Evolutionary conservation across 1,140 invertebrate genomes (phyloP), one percentile per base, ranked within the genome.

Genomic region (Eumeta japonica): DNA sequence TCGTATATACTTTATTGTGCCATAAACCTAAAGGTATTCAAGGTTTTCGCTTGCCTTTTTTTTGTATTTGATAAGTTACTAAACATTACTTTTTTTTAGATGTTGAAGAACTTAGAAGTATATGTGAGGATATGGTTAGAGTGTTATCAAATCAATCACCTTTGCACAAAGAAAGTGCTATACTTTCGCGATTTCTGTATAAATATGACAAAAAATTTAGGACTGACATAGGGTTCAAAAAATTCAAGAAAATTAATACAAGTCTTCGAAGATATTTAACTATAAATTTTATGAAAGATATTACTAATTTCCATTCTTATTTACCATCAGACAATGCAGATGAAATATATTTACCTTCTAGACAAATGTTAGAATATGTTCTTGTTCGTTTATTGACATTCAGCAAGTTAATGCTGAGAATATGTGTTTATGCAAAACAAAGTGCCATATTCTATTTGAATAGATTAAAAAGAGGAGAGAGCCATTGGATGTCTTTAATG

Each of bases 191-290:
- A 45, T 55, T 83, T 46, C 60, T 82, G 19, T 83, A 83, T 44
- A 75, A 81, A 45, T 80, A 79, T 66, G 81, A 81, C 47, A 76
- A 67, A 32, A 83, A 83, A 62, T 81, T 83, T 52, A 65, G 80
- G 20, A 71, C 60, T 44, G 81, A 82, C 39, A 82, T 81, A 41
- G 81, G 81, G 2, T 67, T 80, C 18, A 77, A 77, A 45, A 68
- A 66, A 39, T 78, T 83, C 50, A 77, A 72, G 48, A 81, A 79
- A 58, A 62, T 81, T 0, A 79, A 81, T 32, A 66, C 70, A 43
- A 74, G 77, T 2, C 46, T 83, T 20, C 52, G 76, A 10, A 80
- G 76, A 55, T 82, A 80, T 51, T 60, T 80, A 16, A 53, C 52
- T 7, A 40, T 83, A 20, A 58, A 68, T 30, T 39, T 82, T 9